Evolutionary conservation across 2,888 invertebrate species (phyloP).

Genomic region (Amphiduros pacificus): DNA sequence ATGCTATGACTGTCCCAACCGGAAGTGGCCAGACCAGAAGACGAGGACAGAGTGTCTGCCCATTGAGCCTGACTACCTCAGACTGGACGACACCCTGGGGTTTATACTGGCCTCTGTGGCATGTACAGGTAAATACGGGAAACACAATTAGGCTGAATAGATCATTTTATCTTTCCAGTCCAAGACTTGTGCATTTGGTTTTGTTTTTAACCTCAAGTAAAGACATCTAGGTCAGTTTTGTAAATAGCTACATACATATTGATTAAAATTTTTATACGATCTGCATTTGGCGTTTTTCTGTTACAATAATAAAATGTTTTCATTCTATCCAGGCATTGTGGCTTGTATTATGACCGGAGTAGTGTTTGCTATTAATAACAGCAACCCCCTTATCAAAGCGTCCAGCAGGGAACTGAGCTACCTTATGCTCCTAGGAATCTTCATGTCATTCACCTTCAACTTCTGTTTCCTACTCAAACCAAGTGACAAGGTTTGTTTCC

Average conservation of each 20-base stretch:
- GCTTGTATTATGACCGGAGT: constrained; percentile 16
- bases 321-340: constrained; percentile 21
- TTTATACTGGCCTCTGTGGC: neutral
- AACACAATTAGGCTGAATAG: no score
- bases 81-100: neutral
- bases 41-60: constrained; percentile 21
- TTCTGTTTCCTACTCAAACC: constrained; percentile 3
- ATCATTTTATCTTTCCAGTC: no score
- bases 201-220: no score
- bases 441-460: constrained; percentile 25
- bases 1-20: constrained; percentile 27
- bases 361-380: constrained; percentile 27
- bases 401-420: constrained; percentile 34
- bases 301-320: no score
- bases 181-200: no score
- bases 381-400: constrained; percentile 37
- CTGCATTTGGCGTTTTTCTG: no score
- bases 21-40: constrained; percentile 31
- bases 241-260: no score
- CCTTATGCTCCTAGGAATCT: constrained; percentile 30
- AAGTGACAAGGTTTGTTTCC: neutral
- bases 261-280: no score
- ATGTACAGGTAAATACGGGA: no score
- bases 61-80: constrained; percentile 20
- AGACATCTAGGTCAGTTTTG: no score